Conservation (phyloP, 1,140 invertebrate species). For the Chrysoperla carnea region DNA sequence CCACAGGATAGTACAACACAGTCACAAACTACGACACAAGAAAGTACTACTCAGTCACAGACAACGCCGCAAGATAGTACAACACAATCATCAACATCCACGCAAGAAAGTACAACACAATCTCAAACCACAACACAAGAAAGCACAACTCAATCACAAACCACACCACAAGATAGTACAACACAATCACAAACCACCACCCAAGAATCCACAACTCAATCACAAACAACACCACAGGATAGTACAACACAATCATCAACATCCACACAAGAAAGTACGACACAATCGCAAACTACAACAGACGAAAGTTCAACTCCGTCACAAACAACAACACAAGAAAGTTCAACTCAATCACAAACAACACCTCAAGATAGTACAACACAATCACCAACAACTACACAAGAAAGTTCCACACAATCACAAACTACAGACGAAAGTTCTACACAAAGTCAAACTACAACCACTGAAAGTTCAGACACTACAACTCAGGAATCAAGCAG, state of each 20-base stretch:
- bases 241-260: constrained; percentile 9
- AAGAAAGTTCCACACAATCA: neutral
- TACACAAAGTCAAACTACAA: constrained; percentile 8
- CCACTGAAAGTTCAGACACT: constrained; percentile 14
- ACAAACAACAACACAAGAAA: constrained; percentile 2
- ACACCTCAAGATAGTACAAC: constrained; percentile 7
- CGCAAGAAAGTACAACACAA: constrained; percentile 7
- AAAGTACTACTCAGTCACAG: constrained; percentile 6
- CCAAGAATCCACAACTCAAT: constrained; percentile 14
- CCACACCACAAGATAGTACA: constrained; percentile 11
- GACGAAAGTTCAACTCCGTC: constrained; percentile 8
- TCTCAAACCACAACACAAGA: constrained; percentile 6
- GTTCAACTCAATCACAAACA: constrained; percentile 10
- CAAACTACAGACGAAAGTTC: constrained; percentile 11
- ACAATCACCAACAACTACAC: constrained; percentile 8
- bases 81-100: constrained; percentile 12
- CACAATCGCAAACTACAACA: constrained; percentile 10
- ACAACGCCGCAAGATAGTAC: constrained; percentile 8
- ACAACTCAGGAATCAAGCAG: constrained; percentile 14
- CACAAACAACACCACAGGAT: constrained; percentile 11
- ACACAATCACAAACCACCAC: constrained; percentile 9
- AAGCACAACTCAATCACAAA: constrained; percentile 1
- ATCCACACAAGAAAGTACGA: constrained; percentile 8
- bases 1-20: constrained; percentile 7
- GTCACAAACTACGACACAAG: constrained; percentile 11